Evolutionary conservation across 2,888 invertebrate species (phyloP), one percentile per base, ranked within the genome.

Genomic region (Xylophagus ater): DNA sequence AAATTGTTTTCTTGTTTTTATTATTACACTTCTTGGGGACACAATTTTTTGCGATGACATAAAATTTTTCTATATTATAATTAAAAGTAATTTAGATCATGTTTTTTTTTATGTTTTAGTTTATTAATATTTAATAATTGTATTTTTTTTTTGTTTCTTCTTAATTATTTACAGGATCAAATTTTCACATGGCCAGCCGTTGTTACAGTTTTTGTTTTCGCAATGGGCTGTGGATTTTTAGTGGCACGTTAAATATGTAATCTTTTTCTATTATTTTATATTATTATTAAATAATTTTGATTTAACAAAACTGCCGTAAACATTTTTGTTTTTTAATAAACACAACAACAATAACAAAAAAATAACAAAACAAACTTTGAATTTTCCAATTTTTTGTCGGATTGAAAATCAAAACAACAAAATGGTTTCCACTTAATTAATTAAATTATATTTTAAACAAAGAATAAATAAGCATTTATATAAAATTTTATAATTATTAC

Each of bases 151-250:
- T 37, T 35, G 38, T 21, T 42, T n/a, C n/a, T n/a, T n/a, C n/a
- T n/a, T n/a, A n/a, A n/a, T 14, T 37, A 10, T 20, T 55, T 56
- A 2, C 49, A 62, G 60, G 58, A 62, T 45, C 60, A 58, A 42
- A 58, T 57, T 47, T 62, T 63, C 50, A 61, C 59, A 41, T 65
- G 65, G 65, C 65, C 65, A 42, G 62, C 65, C 32, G 62, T 65
- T 43, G 61, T 65, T 14, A 61, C 65, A 36, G 62, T 64, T 3
- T 60, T 65, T 35, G 62, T 65, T 31, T 54, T 65, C 43, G 65
- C 65, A 47, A 62, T 65, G 53, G 65, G 65, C 36, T 65, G 64
- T 51, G 65, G 64, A 36, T 62, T 62, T 45, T 57, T 65, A 39
- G 65, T 62, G 37, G 59, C 65, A 43, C 65, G 65, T 59, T 65